phyloP scores from a whole-genome alignment of 2,113 vertebrate species.

The Buteo buteo region DNA sequence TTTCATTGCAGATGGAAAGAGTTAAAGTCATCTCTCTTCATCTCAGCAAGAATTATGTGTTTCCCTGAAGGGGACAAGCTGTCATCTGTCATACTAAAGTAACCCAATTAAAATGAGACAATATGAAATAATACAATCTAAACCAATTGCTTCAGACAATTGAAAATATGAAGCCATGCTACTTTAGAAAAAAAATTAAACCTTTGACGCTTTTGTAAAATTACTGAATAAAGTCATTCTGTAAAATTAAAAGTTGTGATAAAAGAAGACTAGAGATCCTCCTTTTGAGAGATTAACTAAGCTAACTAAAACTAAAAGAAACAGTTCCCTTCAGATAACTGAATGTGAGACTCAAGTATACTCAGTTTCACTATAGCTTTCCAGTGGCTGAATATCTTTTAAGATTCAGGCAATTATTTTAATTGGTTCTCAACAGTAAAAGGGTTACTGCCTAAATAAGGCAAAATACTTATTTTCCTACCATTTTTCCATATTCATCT shows the following conservation, averaged over 20 bases:
- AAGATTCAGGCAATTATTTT: background rate
- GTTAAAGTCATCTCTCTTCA: background rate
- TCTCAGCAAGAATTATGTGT: background rate
- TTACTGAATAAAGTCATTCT: background rate
- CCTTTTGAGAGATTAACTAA: background rate
- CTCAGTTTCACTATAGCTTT: background rate
- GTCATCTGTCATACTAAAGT: background rate
- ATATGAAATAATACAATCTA: background rate
- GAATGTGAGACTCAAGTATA: background rate
- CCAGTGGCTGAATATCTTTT: background rate
- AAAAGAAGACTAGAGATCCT: background rate
- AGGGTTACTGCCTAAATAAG: background rate
- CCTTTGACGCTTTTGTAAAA: background rate
- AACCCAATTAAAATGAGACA: background rate
- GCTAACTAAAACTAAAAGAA: background rate
- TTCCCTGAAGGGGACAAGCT: background rate
- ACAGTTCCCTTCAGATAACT: background rate
- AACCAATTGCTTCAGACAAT: background rate
- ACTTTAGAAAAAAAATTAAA: background rate
- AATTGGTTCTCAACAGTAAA: background rate
- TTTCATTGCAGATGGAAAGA: background rate
- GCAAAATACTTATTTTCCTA: background rate
- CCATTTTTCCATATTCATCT: background rate
- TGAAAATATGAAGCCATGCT: background rate
- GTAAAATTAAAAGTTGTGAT: background rate